Base-by-base conservation (phyloP, 2,888 invertebrate genomes). In the Dicranocentrus wangi region DNA sequence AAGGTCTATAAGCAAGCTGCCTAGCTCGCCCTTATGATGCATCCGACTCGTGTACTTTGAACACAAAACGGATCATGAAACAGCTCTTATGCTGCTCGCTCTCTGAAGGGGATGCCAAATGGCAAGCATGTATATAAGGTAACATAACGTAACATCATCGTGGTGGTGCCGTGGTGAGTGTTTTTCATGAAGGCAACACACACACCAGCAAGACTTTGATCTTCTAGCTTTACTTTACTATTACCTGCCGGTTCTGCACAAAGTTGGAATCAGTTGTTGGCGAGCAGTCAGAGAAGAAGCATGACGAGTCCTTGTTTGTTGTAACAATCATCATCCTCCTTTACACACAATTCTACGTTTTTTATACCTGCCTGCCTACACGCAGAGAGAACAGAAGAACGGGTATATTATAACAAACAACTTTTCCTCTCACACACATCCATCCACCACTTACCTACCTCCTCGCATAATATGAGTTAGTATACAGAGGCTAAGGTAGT, bases 271-370 rank as follows among this genome's bases (percentile, higher is more conserved):
- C 76, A 81, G 81, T 81, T 58, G 60, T 81, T 65, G 66, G 55
- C 66, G 43, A 76, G 81, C 70, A 76, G 70, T 81, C 61, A 58
- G 66, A 81, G 81, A 65, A 81, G 81, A 65, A 81, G 76, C 76
- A 81, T 81, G 81, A 65, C 70, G 70, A 19, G 27, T 10, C 15
- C 23, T 47, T 25, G 51, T 51, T 51, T 51, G 47, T 68, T 68
- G 17, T 19, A 68, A 65, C 2, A 42, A 19, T 32, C 7, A 27
- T 27, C 17, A 10, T 27, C 5, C 53, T 53, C 47, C 47, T 47
- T n/a, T 47, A 3, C 2, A 47, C n/a, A 5, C 39, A 39, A 39
- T 3, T n/a, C 47, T 47, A 55, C 55, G 13, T 13, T 15, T 15
- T 47, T 19, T 21, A 32, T 60, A 3, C 32, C n/a, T 28, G 28